These are phyloP conservation scores for Romanogobio albipinnatus DNA, from an alignment of 2,113 vertebrate genomes.

Conservation along the genomic window DNA sequence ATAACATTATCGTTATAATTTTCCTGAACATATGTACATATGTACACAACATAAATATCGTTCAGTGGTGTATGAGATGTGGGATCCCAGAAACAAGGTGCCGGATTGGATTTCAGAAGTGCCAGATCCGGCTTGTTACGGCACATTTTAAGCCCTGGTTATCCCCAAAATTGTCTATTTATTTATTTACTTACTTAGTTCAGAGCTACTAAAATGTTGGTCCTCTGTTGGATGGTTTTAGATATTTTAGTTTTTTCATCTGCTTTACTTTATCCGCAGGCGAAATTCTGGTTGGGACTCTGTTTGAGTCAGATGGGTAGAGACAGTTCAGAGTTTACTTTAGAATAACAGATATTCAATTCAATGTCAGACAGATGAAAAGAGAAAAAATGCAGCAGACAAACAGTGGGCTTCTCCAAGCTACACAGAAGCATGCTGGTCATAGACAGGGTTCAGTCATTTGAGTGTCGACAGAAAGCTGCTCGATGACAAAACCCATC, in stretches of 20 bases:
- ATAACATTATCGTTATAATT: too few species aligned
- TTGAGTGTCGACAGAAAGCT: conserved; percentile 28
- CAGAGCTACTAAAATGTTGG: too few species aligned
- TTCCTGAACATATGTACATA: too few species aligned
- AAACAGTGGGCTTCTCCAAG: not conserved
- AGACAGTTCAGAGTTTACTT: not conserved
- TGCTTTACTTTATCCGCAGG: not conserved
- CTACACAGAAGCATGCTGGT: not conserved
- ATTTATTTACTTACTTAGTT: too few species aligned
- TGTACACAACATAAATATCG: too few species aligned
- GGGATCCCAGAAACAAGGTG: too few species aligned
- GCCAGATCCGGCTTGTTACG: too few species aligned
- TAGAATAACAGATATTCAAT: not conserved
- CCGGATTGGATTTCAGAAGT: too few species aligned
- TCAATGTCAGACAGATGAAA: not conserved
- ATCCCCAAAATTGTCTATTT: too few species aligned
- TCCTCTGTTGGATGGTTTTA: too few species aligned
- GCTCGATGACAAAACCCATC: conserved; percentile 59
- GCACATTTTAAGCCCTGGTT: too few species aligned
- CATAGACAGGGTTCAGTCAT: not conserved
- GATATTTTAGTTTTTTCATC: not conserved
- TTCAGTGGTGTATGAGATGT: too few species aligned
- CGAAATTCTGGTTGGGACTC: not conserved
- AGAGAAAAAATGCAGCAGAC: conserved; percentile 53
- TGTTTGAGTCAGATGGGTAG: not conserved